Evolutionary conservation across 2,113 vertebrate species (phyloP).

Genomic region (Acanthisitta chloris): DNA sequence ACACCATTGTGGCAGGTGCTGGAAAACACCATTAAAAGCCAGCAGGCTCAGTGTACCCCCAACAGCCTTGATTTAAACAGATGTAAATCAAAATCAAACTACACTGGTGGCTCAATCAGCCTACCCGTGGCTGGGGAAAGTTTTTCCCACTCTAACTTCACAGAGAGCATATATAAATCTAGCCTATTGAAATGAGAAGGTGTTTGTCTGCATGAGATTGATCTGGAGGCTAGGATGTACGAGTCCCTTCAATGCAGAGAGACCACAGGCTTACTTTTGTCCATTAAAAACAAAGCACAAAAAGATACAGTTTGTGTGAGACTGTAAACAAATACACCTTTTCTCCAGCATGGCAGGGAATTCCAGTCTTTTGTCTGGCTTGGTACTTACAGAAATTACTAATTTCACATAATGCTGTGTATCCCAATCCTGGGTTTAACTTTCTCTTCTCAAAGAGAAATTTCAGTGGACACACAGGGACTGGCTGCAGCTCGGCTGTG

Average conservation of each 20-base stretch:
- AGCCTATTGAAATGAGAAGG: neutral
- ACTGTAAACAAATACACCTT: neutral
- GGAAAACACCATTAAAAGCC: neutral
- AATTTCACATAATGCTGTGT: neutral
- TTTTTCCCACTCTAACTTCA: neutral
- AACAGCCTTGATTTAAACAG: neutral
- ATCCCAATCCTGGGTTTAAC: neutral
- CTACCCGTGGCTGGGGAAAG: fast-evolving
- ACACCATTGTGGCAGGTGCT: fast-evolving
- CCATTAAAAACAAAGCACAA: neutral
- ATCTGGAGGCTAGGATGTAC: neutral
- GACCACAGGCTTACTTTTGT: neutral
- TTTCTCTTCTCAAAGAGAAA: neutral
- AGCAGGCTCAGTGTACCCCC: neutral
- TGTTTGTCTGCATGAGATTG: neutral
- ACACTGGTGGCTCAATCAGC: neutral
- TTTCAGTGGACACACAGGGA: neutral
- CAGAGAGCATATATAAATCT: neutral
- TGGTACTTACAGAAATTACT: neutral
- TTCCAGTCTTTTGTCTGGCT: neutral
- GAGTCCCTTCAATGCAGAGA: neutral
- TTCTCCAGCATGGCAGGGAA: neutral
- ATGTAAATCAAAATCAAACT: neutral
- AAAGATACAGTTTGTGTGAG: neutral
- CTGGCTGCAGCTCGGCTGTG: neutral